These are phyloP conservation scores for Troides oblongomaculatus DNA, from an alignment of 2,888 invertebrate species.

Conservation along the genomic window DNA sequence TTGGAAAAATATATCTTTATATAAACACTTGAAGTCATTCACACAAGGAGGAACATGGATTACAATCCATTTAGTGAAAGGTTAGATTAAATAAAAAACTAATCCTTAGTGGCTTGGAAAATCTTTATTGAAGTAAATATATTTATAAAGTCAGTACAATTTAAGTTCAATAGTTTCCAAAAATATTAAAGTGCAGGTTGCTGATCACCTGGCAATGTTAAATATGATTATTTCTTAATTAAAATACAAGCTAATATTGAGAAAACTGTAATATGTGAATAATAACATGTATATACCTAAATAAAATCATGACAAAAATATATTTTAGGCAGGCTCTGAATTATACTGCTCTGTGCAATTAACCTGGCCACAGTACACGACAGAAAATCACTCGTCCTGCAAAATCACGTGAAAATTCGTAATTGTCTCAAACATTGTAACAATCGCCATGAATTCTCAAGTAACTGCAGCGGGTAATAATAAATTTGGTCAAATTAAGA, in stretches of 20 bases:
- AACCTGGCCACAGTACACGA: slow-evolving; percentile 77
- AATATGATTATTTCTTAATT: slow-evolving; percentile 82
- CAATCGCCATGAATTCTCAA: slow-evolving; percentile 60
- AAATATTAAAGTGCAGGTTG: slow-evolving; percentile 82
- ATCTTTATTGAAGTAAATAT: slow-evolving; percentile 82
- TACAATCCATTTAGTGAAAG: neutral
- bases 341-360: slow-evolving; percentile 76
- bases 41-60: no score
- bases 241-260: slow-evolving; percentile 82
- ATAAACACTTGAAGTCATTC: no score
- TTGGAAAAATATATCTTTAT: no score
- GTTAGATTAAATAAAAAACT: slow-evolving; percentile 43
- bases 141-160: slow-evolving; percentile 82
- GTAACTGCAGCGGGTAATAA: slow-evolving; percentile 64
- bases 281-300: slow-evolving; percentile 81
- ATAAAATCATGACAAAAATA: slow-evolving; percentile 81
- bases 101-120: slow-evolving; percentile 77
- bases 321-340: slow-evolving; percentile 80
- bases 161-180: slow-evolving; percentile 82
- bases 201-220: slow-evolving; percentile 81
- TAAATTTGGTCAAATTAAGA: slow-evolving; percentile 75
- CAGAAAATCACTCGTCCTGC: slow-evolving; percentile 74
- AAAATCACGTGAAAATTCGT: slow-evolving; percentile 67
- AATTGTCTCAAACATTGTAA: slow-evolving; percentile 50
- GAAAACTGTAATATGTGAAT: slow-evolving; percentile 81